These are phyloP conservation scores for Atopsyche davidsoni DNA, from an alignment of 1,140 invertebrate genomes.

Conservation along the genomic window DNA sequence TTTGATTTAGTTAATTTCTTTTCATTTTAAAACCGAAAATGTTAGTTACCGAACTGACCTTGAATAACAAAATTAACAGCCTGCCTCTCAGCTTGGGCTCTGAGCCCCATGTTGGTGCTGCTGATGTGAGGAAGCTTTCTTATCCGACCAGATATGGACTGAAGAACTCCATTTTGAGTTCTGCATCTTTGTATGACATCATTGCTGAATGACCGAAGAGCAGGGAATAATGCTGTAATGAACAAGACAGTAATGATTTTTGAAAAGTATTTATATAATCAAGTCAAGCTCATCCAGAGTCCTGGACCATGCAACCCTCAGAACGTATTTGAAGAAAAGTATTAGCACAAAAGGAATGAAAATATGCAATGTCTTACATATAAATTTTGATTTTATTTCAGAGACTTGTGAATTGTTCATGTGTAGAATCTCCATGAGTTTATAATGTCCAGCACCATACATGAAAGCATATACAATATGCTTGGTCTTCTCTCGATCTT, in stretches of 20 bases:
- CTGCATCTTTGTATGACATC: slow-evolving; percentile 40
- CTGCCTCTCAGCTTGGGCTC: slow-evolving; percentile 49
- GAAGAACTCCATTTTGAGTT: slow-evolving; percentile 37
- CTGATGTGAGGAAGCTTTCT: slow-evolving; percentile 44
- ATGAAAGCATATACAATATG: slow-evolving; percentile 55
- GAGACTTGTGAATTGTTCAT: slow-evolving; percentile 40
- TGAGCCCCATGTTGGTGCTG: slow-evolving; percentile 32
- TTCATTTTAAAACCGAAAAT: background rate
- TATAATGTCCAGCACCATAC: slow-evolving; percentile 53
- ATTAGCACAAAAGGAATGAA: too few species aligned
- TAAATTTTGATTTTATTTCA: slow-evolving; percentile 40
- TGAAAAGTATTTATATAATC: too few species aligned
- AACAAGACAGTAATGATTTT: too few species aligned
- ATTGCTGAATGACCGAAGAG: slow-evolving; percentile 43
- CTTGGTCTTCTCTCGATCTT: slow-evolving; percentile 54
- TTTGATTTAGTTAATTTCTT: background rate
- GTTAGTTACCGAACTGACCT: slow-evolving; percentile 37
- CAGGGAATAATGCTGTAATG: slow-evolving; percentile 51
- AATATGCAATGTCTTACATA: slow-evolving; percentile 27
- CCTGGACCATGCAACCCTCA: too few species aligned
- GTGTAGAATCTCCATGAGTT: slow-evolving; percentile 50
- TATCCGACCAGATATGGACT: slow-evolving; percentile 45
- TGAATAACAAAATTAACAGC: slow-evolving; percentile 57
- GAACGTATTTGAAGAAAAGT: too few species aligned
- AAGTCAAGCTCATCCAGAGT: too few species aligned